Base-by-base conservation (phyloP, 1,140 invertebrate genomes). In the Coelopa frigida region DNA sequence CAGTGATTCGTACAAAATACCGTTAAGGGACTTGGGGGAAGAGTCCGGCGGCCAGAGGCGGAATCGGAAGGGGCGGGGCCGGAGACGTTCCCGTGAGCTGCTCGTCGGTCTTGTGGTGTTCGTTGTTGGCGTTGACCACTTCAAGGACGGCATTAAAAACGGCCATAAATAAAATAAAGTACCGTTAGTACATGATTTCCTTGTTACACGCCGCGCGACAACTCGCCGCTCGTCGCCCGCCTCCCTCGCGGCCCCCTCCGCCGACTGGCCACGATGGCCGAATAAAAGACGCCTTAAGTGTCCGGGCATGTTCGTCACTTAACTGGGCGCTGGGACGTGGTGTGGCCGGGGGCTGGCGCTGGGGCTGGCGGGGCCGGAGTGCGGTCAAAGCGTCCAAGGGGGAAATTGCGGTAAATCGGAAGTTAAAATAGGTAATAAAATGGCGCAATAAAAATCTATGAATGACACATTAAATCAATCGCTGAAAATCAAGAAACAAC, bases 401-500 rank as follows among this genome's bases (percentile, higher is more conserved):
- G 50, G 57, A 61, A 66, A 66, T 66, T 67, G 63, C 67, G 63
- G 63, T 67, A 67, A 67, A 67, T 67, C 63, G 63, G 63, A 67
- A 67, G 63, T 67, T 67, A 67, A 67, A 66, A 56, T 55, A 53
- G 63, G 63, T 58, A 63, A 67, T 67, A 67, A 67, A 67, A 67
- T 52, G 54, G 42, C 53, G 63, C 58, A 61, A 67, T 67, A 67
- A 67, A 67, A 67, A 64, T 63, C 63, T 66, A 63, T 67, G 63
- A 67, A 67, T 67, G 63, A 67, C 63, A 64, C 63, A 67, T 67
- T 67, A 67, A 67, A 67, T 67, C 63, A 67, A 67, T 67, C 63
- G 63, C 63, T 61, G 59, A 67, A 67, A 52, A 48, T 32, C n/a
- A 27, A 14, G 10, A 38, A 44, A 42, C 20, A 47, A 43, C 24